Evolutionary conservation across 35 echinoderm and acorn worm genomes (phyloP).

Genomic region (Apostichopus californicus): DNA sequence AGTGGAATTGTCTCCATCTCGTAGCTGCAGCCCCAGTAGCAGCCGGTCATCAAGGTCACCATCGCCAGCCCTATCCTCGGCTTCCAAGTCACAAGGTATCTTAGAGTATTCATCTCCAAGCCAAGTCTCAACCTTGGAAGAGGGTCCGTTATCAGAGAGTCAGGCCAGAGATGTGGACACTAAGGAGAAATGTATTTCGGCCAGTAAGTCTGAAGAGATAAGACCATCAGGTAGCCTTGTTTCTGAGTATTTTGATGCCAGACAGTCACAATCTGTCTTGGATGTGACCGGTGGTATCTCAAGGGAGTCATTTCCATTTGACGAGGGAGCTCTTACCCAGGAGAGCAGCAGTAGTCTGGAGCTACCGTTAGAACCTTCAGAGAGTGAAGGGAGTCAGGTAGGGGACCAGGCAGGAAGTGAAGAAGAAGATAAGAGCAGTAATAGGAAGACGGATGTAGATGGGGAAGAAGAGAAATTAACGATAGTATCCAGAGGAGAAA

Average conservation of each 20-base stretch:
- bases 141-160: background rate
- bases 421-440: background rate
- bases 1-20: constrained; percentile 55
- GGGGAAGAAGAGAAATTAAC: background rate
- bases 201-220: constrained; percentile 36
- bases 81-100: constrained; percentile 34
- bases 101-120: constrained; percentile 40
- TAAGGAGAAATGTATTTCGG: background rate
- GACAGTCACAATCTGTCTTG: constrained; percentile 8
- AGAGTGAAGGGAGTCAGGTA: background rate
- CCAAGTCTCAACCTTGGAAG: constrained; percentile 15
- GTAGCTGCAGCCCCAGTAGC: constrained; percentile 32
- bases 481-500: constrained; percentile 1
- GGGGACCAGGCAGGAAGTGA: background rate
- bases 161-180: background rate
- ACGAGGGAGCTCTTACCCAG: background rate
- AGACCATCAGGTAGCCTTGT: constrained; percentile 24
- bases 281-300: constrained; percentile 23
- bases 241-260: constrained; percentile 34
- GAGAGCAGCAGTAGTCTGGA: constrained; percentile 33
- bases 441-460: background rate
- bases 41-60: constrained; percentile 37
- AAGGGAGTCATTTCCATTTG: constrained; percentile 39
- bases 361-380: background rate
- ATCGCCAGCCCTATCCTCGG: background rate